Base-by-base conservation (phyloP, 2,888 invertebrate genomes). In the Malachius bipustulatus region DNA sequence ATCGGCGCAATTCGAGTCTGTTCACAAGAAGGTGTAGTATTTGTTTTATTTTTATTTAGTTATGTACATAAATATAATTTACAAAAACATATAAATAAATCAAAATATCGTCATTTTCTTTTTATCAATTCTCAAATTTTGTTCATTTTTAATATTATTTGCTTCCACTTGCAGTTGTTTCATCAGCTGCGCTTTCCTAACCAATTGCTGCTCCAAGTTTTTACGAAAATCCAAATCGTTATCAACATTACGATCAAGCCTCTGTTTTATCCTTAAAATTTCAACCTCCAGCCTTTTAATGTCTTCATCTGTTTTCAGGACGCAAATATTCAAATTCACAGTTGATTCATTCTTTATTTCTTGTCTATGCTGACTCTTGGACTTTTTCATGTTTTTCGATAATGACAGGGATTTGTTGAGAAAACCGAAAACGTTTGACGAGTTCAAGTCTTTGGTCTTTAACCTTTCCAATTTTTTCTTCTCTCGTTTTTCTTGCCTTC, bases 391-490 rank as follows among this genome's bases (percentile, higher is more conserved):
- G 3, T 29, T 28, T 35, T 55, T 51, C 36, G 43, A 33, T 33
- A 36, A 37, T 14, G 45, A 42, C 27, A 54, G 27, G 3, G 48
- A 46, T 33, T 67, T 66, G 51, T 87, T 87, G 14, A 88, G 68
- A 49, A 87, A 82, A 54, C 78, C 75, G 53, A 88, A 87, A 2
- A 87, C 75, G 53, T 82, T 74, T n/a, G n/a, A n/a, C n/a, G n/a
- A n/a, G n/a, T n/a, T n/a, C n/a, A n/a, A n/a, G 30, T 67, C 65
- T 43, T 70, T 64, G 46, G 76, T 71, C 27, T 66, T 67, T 43
- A 74, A 74, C 14, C 73, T 66, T 46, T 75, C 73, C 50, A 81
- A 81, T 3, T 71, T 70, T 56, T 72, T 75, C 43, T 70, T 68
- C 44, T 73, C 71, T 31, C 69, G 63, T 19, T 69, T 68, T 48